These are phyloP conservation scores for Drosophila atripex DNA, from an alignment of 2,888 invertebrate species.

Conservation along the genomic window DNA sequence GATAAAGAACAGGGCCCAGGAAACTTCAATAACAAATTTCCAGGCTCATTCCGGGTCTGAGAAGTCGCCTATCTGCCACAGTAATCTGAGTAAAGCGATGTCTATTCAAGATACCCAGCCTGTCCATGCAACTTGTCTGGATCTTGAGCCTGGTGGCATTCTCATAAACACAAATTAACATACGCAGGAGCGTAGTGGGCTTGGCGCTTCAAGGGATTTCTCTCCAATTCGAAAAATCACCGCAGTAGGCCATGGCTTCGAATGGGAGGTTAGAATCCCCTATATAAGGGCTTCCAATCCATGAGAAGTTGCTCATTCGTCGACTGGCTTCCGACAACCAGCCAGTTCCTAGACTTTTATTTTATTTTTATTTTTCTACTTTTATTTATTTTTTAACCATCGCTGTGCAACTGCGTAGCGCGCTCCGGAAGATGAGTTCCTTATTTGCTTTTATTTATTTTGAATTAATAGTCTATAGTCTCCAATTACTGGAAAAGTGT, in stretches of 20 bases:
- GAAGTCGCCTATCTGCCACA: slow-evolving; percentile 59
- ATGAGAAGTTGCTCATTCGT: background rate
- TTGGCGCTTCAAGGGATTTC: background rate
- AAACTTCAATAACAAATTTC: slow-evolving; percentile 62
- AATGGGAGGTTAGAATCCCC: background rate
- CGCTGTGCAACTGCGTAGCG: background rate
- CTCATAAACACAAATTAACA: slow-evolving; percentile 44
- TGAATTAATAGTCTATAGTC: too few species aligned
- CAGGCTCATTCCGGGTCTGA: slow-evolving; percentile 22
- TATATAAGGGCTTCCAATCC: background rate
- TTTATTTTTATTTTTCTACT: background rate
- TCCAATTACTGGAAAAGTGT: too few species aligned
- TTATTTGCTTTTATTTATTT: background rate
- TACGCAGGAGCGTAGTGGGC: slow-evolving; percentile 5
- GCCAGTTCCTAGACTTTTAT: background rate
- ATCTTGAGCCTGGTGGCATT: slow-evolving; percentile 26
- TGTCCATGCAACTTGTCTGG: slow-evolving; percentile 34
- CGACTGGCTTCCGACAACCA: background rate
- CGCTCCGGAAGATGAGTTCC: background rate
- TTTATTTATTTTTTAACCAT: background rate
- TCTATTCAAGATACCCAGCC: slow-evolving; percentile 54
- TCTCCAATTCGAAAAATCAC: background rate
- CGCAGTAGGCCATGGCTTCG: background rate
- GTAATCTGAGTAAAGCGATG: slow-evolving; percentile 67
- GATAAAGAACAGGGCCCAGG: slow-evolving; percentile 24